Evolutionary conservation across 2,888 invertebrate species (phyloP), one percentile per base, ranked within the genome.

Genomic region (Drosophila vallismaia): DNA sequence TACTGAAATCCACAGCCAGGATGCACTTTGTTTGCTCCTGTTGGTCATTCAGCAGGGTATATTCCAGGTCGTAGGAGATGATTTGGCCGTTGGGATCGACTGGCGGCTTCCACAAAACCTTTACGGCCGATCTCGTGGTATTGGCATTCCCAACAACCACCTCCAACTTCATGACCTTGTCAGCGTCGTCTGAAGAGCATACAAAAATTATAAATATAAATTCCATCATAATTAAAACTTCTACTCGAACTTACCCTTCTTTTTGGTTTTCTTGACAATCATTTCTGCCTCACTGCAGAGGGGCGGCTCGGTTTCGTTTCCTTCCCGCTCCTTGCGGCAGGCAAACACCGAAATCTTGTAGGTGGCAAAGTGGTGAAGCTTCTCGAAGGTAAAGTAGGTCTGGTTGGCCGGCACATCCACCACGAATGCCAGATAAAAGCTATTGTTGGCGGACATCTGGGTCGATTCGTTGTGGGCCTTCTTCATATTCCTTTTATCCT

Each of bases 61-160:
- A 96, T 75, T 95, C 94, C 55, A 98, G 94, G 71, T 95, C 94
- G 91, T 98, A 99, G 0, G 95, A 95, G 44, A 97, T 94, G 48
- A 98, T 95, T 66, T 96, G 93, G 1, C 99, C 98, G 91, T 99
- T 99, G 0, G 99, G 98, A 71, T 94, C 92, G 24, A 89, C 79
- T 0, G 99, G 98, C 77, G 96, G 95, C 2, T 94, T 92, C 99
- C 99, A 99, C 28, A 92, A 93, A 3, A 97, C 92, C 49, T 94
- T 94, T 10, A 96, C 94, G 76, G 93, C 93, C 0, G 93, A 93
- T 19, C 92, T 77, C 0, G 93, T 92, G 71, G 94, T 93, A 10
- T 91, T 91, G 0, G 85, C 82, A 6, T 70, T 71, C 53, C 86
- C 88, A n/a, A 83, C 36, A 0, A 55, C 85, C 0, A 93, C 93